A percentile compares a stretch with the other conserved stretches of the same genome.
These are phyloP conservation scores for Greenwoodochromis staneri DNA, from an alignment of 2,113 vertebrate genomes.

Conservation along the genomic window DNA sequence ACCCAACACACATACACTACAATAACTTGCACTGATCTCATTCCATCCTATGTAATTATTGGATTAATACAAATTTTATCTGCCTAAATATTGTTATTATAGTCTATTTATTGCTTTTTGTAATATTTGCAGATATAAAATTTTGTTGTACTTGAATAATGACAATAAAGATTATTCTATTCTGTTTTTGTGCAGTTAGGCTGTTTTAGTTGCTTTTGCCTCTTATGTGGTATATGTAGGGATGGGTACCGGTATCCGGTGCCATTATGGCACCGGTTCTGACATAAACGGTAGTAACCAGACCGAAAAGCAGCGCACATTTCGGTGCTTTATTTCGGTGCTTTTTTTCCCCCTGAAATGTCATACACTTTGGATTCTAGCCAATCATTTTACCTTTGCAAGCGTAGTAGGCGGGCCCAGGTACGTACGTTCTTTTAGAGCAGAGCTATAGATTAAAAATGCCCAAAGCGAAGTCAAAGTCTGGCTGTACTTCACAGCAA, in stretches of 20 bases:
- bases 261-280: too few relatives aligned
- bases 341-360: accelerated
- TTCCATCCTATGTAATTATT: background rate
- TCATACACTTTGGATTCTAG: too few relatives aligned
- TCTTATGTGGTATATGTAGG: background rate
- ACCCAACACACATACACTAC: background rate
- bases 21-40: background rate
- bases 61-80: background rate
- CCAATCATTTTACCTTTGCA: too few relatives aligned
- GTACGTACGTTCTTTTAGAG: too few relatives aligned
- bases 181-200: background rate
- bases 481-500: too few relatives aligned
- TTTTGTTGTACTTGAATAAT: background rate
- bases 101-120: background rate
- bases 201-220: background rate
- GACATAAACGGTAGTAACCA: too few relatives aligned
- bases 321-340: too few relatives aligned
- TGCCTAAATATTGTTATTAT: background rate
- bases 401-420: too few relatives aligned
- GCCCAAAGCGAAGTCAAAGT: too few relatives aligned
- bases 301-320: too few relatives aligned
- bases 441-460: too few relatives aligned
- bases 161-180: background rate
- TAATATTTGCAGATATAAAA: background rate
- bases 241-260: too few relatives aligned